Evolutionary conservation across 2,797 vertebrate species (phyloP).

Genomic region (Ctenochaetus hawaiiensis): DNA sequence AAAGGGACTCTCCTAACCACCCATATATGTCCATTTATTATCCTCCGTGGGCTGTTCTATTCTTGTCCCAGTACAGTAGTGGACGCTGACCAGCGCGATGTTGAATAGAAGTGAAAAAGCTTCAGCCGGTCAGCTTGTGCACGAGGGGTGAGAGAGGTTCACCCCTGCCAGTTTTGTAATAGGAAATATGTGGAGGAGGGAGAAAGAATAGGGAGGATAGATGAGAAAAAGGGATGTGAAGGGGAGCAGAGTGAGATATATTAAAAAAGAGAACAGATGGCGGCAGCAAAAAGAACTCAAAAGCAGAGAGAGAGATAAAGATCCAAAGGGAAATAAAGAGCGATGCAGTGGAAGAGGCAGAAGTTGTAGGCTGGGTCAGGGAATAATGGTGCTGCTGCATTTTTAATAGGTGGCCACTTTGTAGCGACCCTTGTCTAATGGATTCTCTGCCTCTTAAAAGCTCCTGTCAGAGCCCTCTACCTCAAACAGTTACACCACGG

Average conservation of each 20-base stretch:
- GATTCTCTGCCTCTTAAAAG: constrained; percentile 86
- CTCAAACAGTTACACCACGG: constrained; percentile 72
- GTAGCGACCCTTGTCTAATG: constrained; percentile 86
- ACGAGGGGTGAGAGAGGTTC: constrained; percentile 44
- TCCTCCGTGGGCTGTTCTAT: constrained; percentile 76
- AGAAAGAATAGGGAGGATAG: constrained; percentile 30
- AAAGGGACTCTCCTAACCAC: constrained; percentile 80
- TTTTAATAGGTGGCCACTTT: constrained; percentile 89
- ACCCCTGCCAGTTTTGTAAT: constrained; percentile 61
- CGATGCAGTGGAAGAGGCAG: constrained; percentile 66
- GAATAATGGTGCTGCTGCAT: constrained; percentile 88
- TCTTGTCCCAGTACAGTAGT: constrained; percentile 76
- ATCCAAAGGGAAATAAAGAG: constrained; percentile 72
- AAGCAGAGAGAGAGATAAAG: constrained; percentile 33
- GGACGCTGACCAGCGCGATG: constrained; percentile 62
- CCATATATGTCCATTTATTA: constrained; percentile 84
- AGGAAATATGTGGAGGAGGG: constrained; percentile 55
- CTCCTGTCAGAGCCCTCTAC: constrained; percentile 76
- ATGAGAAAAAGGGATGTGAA: constrained; percentile 43
- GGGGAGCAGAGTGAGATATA: constrained; percentile 45
- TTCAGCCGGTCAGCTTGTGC: constrained; percentile 56
- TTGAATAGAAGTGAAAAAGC: constrained; percentile 60
- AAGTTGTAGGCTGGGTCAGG: constrained; percentile 77
- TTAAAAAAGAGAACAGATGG: constrained; percentile 68
- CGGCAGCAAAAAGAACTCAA: constrained; percentile 52